Conservation (phyloP, 2,113 vertebrate species). For the Protobothrops mucrosquamatus region DNA sequence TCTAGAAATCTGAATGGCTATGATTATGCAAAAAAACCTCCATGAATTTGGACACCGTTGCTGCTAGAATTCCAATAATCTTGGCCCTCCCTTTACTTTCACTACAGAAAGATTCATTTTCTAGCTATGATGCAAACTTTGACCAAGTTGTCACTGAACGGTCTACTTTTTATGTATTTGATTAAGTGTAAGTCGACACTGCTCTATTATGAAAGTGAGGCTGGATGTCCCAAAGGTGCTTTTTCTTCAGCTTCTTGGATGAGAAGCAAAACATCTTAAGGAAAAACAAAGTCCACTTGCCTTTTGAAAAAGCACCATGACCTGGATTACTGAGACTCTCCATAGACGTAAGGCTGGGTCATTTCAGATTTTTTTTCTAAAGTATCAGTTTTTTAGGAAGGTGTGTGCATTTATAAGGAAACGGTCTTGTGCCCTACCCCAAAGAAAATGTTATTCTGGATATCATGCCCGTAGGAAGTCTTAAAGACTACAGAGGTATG, state of each 20-base stretch:
- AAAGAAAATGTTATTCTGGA: not conserved
- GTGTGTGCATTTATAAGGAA: not conserved
- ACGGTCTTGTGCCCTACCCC: not conserved
- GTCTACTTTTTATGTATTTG: not conserved
- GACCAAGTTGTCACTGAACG: not conserved
- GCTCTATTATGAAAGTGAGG: not conserved
- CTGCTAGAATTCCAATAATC: not conserved
- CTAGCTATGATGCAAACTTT: not conserved
- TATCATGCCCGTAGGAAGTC: not conserved
- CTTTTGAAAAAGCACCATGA: not conserved
- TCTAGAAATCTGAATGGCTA: not conserved
- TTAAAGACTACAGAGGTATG: not conserved
- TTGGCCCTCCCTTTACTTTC: not conserved
- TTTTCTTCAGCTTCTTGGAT: not conserved
- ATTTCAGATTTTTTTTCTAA: not conserved
- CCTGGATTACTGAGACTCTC: not conserved
- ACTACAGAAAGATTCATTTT: not conserved
- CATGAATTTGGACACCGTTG: not conserved
- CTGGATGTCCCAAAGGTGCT: not conserved
- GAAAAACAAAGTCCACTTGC: too few species aligned
- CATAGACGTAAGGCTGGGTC: not conserved
- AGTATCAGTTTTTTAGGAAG: not conserved
- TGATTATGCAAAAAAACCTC: not conserved
- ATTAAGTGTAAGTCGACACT: not conserved
- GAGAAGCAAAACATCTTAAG: not conserved